Percentiles rank a stretch among this genome's conserved stretches.
phyloP scores from a whole-genome alignment of 2,113 vertebrate species.

The Pangasianodon gigas region DNA sequence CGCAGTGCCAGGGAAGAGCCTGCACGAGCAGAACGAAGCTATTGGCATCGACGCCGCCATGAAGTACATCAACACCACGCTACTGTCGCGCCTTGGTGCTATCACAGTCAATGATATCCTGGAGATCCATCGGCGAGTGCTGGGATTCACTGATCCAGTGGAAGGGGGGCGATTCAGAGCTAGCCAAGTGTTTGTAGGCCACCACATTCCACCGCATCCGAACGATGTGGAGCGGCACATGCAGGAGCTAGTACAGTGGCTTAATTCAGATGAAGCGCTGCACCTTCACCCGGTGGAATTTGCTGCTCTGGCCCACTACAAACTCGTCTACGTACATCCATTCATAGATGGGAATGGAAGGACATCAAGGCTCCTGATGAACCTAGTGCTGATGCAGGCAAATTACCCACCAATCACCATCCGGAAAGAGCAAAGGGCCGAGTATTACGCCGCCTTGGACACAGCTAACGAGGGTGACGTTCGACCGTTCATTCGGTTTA shows the following conservation, averaged over 20 bases:
- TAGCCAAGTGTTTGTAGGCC: slow-evolving; percentile 93
- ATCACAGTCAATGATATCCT: slow-evolving; percentile 80
- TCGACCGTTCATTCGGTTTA: slow-evolving; percentile 94
- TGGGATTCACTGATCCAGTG: slow-evolving; percentile 91
- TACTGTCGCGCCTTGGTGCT: slow-evolving; percentile 81
- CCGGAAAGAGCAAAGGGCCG: slow-evolving; percentile 89
- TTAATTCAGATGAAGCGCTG: slow-evolving; percentile 90
- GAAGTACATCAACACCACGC: slow-evolving; percentile 90
- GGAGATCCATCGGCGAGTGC: slow-evolving; percentile 90
- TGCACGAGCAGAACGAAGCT: slow-evolving; percentile 95
- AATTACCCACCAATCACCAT: slow-evolving; percentile 93
- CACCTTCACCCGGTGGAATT: slow-evolving; percentile 93
- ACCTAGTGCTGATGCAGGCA: slow-evolving; percentile 93
- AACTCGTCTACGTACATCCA: slow-evolving; percentile 94
- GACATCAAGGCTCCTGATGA: slow-evolving; percentile 92
- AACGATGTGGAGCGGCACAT: slow-evolving; percentile 87
- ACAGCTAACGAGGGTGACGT: slow-evolving; percentile 94
- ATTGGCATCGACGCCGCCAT: slow-evolving; percentile 91
- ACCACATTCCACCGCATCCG: slow-evolving; percentile 91
- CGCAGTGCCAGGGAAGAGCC: slow-evolving; percentile 89
- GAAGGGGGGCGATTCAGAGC: slow-evolving; percentile 87
- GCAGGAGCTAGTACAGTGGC: slow-evolving; percentile 91
- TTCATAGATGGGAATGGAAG: slow-evolving; percentile 93
- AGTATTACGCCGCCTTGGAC: slow-evolving; percentile 89
- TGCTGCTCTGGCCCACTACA: slow-evolving; percentile 91